Conservation (phyloP, 2,888 invertebrate genomes). For the Drosophila neonasuta region DNA sequence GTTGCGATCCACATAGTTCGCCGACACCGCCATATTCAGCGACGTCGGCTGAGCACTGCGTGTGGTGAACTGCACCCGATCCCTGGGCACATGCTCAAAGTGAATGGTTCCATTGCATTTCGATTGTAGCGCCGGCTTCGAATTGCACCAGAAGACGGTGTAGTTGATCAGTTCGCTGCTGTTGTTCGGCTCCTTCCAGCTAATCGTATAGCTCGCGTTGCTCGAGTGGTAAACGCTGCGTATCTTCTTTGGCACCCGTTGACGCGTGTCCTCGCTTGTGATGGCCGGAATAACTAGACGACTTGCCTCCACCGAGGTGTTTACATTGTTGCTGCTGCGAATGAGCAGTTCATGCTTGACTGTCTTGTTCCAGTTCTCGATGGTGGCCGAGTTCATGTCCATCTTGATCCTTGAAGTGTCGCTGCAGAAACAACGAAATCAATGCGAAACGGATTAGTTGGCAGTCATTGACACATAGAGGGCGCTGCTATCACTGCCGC, state of each 20-base stretch:
- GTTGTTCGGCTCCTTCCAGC: slow-evolving; percentile 86
- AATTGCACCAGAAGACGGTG: slow-evolving; percentile 91
- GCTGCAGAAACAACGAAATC: slow-evolving; percentile 22
- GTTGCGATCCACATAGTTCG: slow-evolving; percentile 86
- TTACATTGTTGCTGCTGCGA: slow-evolving; percentile 74
- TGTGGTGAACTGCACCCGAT: slow-evolving; percentile 78
- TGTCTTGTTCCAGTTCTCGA: slow-evolving; percentile 57
- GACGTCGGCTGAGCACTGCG: slow-evolving; percentile 83
- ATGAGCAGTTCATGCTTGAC: slow-evolving; percentile 71
- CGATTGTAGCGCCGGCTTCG: slow-evolving; percentile 84
- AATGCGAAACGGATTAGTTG: background rate
- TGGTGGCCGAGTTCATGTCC: slow-evolving; percentile 72
- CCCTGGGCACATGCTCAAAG: slow-evolving; percentile 84
- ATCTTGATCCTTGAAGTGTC: slow-evolving; percentile 49
- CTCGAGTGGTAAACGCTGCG: slow-evolving; percentile 85
- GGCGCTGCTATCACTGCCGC: too few species aligned
- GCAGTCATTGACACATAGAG: too few species aligned
- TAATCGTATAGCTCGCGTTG: slow-evolving; percentile 88
- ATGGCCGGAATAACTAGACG: slow-evolving; percentile 69
- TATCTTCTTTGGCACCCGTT: slow-evolving; percentile 67
- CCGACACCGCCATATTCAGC: slow-evolving; percentile 89
- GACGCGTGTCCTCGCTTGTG: slow-evolving; percentile 45
- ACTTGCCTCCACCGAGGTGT: slow-evolving; percentile 68
- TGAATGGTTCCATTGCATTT: slow-evolving; percentile 86
- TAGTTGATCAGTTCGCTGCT: slow-evolving; percentile 85